These are phyloP conservation scores for Drosophila trichaetosa DNA, from an alignment of 2,888 invertebrate genomes.

Conservation along the genomic window DNA sequence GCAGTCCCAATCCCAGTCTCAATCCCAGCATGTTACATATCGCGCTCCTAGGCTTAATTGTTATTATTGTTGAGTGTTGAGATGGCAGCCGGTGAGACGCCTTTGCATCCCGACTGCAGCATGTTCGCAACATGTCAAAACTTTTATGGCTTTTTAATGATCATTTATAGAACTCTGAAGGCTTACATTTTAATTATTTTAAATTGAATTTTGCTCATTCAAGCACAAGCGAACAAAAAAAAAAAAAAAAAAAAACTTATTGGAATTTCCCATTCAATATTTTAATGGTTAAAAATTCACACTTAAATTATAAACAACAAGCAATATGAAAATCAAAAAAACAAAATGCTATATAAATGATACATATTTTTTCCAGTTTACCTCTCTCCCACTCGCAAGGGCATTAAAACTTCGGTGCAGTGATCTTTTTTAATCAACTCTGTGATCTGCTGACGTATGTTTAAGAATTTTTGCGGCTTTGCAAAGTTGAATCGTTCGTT, in stretches of 20 bases:
- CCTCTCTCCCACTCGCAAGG: background rate
- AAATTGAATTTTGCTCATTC: conserved; percentile 36
- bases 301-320: background rate
- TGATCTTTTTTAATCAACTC: conserved; percentile 10
- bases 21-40: conserved; percentile 40
- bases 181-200: conserved; percentile 43
- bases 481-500: conserved; percentile 19
- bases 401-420: conserved; percentile 16
- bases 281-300: background rate
- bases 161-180: conserved; percentile 36
- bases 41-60: conserved; percentile 66
- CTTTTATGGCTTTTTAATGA: conserved; percentile 66
- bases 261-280: background rate
- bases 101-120: conserved; percentile 64
- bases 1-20: background rate
- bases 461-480: conserved; percentile 32
- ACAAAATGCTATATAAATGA: background rate
- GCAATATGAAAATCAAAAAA: background rate
- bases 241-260: background rate
- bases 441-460: conserved; percentile 35
- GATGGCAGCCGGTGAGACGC: conserved; percentile 37
- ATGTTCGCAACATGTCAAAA: conserved; percentile 74
- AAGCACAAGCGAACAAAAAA: conserved; percentile 8
- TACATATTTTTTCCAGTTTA: background rate
- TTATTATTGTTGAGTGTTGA: conserved; percentile 67